Evolutionary conservation across 2,888 invertebrate genomes (phyloP), one percentile per base, ranked within the genome.

Genomic region (Lithophane ornitopus): DNA sequence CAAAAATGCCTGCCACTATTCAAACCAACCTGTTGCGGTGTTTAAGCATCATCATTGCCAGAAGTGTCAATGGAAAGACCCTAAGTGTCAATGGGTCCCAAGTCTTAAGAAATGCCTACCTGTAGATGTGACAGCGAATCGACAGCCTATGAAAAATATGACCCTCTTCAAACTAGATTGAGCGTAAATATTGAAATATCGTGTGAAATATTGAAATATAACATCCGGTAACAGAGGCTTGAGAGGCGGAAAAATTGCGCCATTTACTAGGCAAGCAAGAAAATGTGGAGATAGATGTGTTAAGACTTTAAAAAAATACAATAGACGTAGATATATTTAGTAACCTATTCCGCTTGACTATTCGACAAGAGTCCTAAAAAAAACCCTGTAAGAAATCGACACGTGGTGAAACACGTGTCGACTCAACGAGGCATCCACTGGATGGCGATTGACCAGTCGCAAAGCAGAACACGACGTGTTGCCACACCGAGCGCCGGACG

Each of bases 161-260:
- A 84, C 84, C 84, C 84, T 84, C 84, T 84, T 84, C 85, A 84
- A 82, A 85, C 67, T 85, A 75, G 74, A 85, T 84, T 85, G 84
- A 82, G 83, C 84, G 85, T 85, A 78, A 84, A 85, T 84, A 84
- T 75, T 75, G 81, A 80, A 82, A 84, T 82, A 84, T 84, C 76
- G 67, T 67, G 61, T 81, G 78, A 82, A 78, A 85, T 83, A 83
- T 82, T 85, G 82, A 77, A 83, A 83, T 82, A 85, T 84, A 74
- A 85, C 72, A 83, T 83, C 71, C 74, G 67, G 82, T 85, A 69
- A 73, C 73, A 71, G 67, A 76, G 26, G 74, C 52, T 79, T 66
- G 68, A 67, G 62, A 59, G 70, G 28, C 44, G 59, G 70, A 66
- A 69, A 76, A 81, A 69, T 71, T 39, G 46, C 63, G 52, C 22